These are phyloP conservation scores for Patella pellucida DNA, from an alignment of 2,888 invertebrate species.

Conservation along the genomic window DNA sequence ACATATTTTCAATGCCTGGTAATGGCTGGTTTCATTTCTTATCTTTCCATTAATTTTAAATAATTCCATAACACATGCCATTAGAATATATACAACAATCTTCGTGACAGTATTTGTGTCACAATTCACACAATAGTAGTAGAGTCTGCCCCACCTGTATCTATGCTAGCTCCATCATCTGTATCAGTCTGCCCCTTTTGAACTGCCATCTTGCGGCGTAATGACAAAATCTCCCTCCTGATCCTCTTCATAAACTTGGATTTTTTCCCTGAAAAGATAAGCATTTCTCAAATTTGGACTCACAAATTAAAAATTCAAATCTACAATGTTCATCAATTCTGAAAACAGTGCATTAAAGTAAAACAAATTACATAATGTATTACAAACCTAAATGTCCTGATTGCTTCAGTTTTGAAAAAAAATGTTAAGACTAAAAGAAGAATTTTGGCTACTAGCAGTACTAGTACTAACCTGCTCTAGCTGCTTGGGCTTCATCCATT, in stretches of 20 bases:
- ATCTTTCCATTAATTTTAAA: too few species aligned
- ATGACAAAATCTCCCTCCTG: slow-evolving; percentile 75
- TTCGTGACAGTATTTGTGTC: too few species aligned
- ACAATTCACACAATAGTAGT: too few species aligned
- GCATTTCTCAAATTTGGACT: not conserved
- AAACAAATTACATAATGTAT: too few species aligned
- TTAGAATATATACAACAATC: too few species aligned
- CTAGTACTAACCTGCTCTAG: not conserved
- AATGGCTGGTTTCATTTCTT: too few species aligned
- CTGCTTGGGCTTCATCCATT: slow-evolving; percentile 74
- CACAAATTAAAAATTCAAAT: too few species aligned
- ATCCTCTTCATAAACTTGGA: slow-evolving; percentile 67
- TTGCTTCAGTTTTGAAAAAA: too few species aligned
- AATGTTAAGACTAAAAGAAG: not conserved
- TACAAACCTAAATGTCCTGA: too few species aligned
- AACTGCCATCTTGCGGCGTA: slow-evolving; percentile 67
- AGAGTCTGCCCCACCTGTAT: slow-evolving; percentile 42
- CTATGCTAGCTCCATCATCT: slow-evolving; percentile 45
- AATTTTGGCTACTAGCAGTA: not conserved
- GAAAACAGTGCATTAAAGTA: too few species aligned
- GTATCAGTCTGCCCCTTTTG: slow-evolving; percentile 57
- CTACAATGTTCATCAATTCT: too few species aligned
- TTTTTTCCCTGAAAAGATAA: slow-evolving; percentile 50
- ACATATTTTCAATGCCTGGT: too few species aligned
- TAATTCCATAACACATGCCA: not conserved